Evolutionary conservation across 2,888 invertebrate species (phyloP), one percentile per base, ranked within the genome.

Genomic region (Coronaproctus castanopsis): DNA sequence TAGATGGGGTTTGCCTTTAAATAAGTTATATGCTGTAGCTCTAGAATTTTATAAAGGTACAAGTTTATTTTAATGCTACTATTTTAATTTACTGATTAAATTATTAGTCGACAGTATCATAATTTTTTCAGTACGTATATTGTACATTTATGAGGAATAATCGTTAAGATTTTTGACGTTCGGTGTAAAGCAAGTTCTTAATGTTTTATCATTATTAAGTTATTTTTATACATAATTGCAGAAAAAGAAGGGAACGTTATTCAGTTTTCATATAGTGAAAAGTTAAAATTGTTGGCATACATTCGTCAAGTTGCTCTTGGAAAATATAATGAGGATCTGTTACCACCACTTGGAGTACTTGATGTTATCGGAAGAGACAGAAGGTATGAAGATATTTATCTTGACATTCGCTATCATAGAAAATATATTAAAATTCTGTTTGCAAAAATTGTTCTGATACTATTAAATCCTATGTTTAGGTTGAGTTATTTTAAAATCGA

Each of bases 201-300:
- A 8, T 36, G 5, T 36, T 14, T 8, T 5, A 8, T 36, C 5
- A 36, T 36, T 36, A 62, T 59, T 54, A 57, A 14, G 52, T 56
- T 55, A 21, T 20, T 8, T 21, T 21, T 54, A n/a, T 22, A 24
- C 14, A 49, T 20, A 21, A 65, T 76, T 76, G 19, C 73, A 95
- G 96, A 96, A 71, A 95, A 96, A 75, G 88, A 91, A 74, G 95
- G 95, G n/a, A 96, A 95, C 76, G 96, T 93, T 2, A 78, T 96
- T 55, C 91, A 92, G 69, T 77, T 95, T 62, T 88, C 90, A 54
- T 97, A 96, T 71, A 87, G 90, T 72, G 92, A 96, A 70, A 88
- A 91, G 70, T 73, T 95, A 58, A 86, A 86, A 70, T 74, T 97
- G 63, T 87, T 95, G 20, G 95, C 95, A 1, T 87, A 86, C 68